Evolutionary conservation across 2,797 vertebrate species (phyloP).

Genomic region (Gobio occitaniae): DNA sequence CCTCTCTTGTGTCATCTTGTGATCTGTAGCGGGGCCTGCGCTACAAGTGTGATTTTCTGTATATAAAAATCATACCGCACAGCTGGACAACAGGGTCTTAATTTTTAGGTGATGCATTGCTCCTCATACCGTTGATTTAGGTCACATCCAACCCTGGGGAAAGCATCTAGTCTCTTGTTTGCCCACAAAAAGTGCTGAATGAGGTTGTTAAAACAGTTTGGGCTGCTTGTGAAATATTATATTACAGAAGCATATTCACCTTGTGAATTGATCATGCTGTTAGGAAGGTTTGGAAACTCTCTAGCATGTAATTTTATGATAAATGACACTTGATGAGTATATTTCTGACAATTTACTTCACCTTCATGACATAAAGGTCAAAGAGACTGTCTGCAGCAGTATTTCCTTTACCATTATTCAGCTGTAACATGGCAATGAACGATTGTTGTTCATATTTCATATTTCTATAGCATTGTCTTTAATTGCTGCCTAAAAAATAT

Average conservation of each 20-base stretch:
- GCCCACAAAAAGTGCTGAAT: neutral
- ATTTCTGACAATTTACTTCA: neutral
- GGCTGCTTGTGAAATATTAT: neutral
- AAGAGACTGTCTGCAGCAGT: neutral
- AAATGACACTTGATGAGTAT: neutral
- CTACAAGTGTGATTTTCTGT: conserved; percentile 7
- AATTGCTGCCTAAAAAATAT: neutral
- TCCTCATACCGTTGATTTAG: neutral
- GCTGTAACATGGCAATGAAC: neutral
- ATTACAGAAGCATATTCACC: neutral
- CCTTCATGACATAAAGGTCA: neutral
- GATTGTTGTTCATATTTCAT: neutral
- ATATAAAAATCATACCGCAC: neutral
- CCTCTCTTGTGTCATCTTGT: conserved; percentile 5
- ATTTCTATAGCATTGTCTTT: neutral
- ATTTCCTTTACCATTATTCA: neutral
- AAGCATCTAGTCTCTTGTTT: conserved; percentile 12
- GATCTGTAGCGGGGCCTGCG: conserved; percentile 24
- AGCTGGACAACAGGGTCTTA: neutral
- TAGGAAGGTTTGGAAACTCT: neutral
- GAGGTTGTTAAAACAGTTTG: neutral
- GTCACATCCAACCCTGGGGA: conserved; percentile 6
- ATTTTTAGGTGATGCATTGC: neutral
- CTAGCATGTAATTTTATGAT: neutral
- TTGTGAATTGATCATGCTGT: neutral